Percentiles rank a stretch among this genome's conserved stretches.
Evolutionary conservation across 2,797 vertebrate genomes (phyloP).

Genomic region (Acanthurus lineatus): DNA sequence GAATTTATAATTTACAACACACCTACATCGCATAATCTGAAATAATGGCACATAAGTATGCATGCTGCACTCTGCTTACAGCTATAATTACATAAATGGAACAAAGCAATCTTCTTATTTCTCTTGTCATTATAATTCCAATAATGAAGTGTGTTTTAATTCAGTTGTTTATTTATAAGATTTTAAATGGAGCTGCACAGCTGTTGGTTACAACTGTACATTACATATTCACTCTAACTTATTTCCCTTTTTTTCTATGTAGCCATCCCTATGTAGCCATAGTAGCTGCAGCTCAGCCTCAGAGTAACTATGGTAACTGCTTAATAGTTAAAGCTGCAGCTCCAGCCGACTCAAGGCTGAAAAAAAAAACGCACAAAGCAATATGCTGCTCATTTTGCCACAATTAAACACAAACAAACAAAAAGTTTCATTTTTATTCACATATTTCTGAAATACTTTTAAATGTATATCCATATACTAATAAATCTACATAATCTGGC

Average conservation of each 20-base stretch:
- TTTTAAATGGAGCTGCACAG: neutral
- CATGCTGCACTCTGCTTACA: neutral
- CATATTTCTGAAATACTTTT: conserved; percentile 5
- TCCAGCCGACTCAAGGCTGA: conserved; percentile 45
- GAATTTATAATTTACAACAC: too few relatives aligned
- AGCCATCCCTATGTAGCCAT: conserved; percentile 16
- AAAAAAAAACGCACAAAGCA: conserved; percentile 20
- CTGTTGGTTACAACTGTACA: neutral
- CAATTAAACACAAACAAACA: neutral
- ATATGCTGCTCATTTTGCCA: conserved; percentile 1
- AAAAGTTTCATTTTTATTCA: neutral
- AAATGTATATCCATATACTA: neutral
- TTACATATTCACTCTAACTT: neutral
- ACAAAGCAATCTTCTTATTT: neutral
- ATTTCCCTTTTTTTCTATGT: neutral
- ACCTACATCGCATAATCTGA: neutral
- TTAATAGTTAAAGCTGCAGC: conserved; percentile 45
- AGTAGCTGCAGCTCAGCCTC: conserved; percentile 25
- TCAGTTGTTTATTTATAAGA: neutral
- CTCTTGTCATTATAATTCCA: neutral
- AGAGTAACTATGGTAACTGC: conserved; percentile 65
- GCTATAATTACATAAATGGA: neutral
- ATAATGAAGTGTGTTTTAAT: neutral
- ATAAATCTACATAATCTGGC: too few relatives aligned
- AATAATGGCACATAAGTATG: neutral